Evolutionary conservation across 2,113 vertebrate genomes (phyloP), one percentile per base, ranked within the genome.

Genomic region (Procavia capensis): DNA sequence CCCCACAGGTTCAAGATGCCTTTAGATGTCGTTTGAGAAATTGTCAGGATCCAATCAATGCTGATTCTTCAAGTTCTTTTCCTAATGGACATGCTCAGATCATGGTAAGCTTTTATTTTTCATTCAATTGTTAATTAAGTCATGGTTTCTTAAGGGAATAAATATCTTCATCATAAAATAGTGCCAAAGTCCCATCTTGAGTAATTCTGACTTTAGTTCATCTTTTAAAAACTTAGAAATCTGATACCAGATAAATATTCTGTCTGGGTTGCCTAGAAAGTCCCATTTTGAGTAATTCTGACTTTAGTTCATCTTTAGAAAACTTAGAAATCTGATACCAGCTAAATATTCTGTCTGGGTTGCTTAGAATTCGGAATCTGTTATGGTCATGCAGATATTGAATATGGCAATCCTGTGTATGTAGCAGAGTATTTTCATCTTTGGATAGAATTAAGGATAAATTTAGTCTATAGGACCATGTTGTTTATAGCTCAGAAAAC

Each of bases 51-150:
- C 99, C 99, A 91, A 99, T 99, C 97, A 99, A 98, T 78, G 99
- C 99, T 96, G 99, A 99, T 96, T 99, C 99, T 93, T 99, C 99
- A 64, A 99, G 99, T 97, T 99, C 99, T 93, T 99, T 99, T 98
- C 99, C 99, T 97, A 99, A 99, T 45, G 99, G 99, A 74, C 99
- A 99, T 97, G 99, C 99, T 95, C 99, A 99, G 98, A 99, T 99
- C 97, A 99, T 99, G 99, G 99, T 99, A 99, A 98, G 98, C 57
- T 96, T 98, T 97, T 88, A 45, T 97, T 97, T 97, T 88, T 14
- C 88, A 75, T 76, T 96, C 88, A 20, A 63, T 24, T 95, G 10
- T 88, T 72, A 25, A 64, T 45, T 90, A 82, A 86, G 9, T 79
- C 3, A 78, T 41, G 25, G 63, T 79, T 91, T 88, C 59, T 94